Evolutionary conservation across 2,113 vertebrate genomes (phyloP).

Genomic region (Cercocebus atys): DNA sequence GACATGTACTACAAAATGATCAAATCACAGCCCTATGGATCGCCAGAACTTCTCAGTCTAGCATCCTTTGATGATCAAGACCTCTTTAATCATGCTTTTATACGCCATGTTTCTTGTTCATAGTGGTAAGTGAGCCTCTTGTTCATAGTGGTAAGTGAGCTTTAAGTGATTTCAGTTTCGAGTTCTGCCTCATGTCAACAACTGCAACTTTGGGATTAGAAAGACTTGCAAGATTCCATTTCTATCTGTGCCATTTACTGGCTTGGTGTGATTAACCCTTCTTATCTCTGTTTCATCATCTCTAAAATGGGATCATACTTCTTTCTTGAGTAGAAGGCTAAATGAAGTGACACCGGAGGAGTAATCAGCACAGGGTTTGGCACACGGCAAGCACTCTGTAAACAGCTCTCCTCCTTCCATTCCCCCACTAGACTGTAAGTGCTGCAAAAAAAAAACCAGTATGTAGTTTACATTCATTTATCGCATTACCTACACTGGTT

Average conservation of each 20-base stretch:
- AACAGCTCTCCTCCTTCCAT: background rate
- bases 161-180: background rate
- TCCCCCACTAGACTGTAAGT: background rate
- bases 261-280: background rate
- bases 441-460: background rate
- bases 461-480: background rate
- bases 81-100: background rate
- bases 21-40: rapidly evolving
- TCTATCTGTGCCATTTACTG: background rate
- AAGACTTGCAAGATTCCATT: background rate
- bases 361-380: background rate
- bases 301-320: background rate
- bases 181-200: background rate
- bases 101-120: background rate
- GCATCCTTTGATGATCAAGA: background rate
- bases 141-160: background rate
- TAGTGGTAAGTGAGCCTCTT: background rate
- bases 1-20: background rate
- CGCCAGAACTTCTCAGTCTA: background rate
- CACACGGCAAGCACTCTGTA: background rate
- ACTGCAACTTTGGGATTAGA: background rate
- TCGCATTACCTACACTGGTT: background rate
- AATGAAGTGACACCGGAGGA: background rate
- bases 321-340: background rate
- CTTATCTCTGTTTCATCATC: background rate